Evolutionary conservation across 2,888 invertebrate genomes (phyloP).

Genomic region (Phrixothrix hirtus): DNA sequence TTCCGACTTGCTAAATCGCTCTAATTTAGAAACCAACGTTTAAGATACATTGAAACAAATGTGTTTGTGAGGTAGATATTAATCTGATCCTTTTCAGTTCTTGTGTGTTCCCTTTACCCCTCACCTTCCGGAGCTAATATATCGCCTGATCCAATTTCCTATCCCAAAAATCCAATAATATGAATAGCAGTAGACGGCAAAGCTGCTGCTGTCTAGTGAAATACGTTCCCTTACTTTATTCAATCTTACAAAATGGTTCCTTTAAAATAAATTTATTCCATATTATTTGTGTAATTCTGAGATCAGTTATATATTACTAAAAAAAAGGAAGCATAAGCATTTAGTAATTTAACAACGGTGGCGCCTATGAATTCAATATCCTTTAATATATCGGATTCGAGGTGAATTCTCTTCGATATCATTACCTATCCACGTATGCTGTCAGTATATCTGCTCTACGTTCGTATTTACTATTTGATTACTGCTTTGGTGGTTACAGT

Average conservation of each 20-base stretch:
- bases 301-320: conserved; percentile 3
- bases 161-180: conserved; percentile 37
- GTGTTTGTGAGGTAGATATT: conserved; percentile 48
- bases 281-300: conserved; percentile 13
- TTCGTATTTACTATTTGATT: conserved; percentile 15
- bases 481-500: conserved; percentile 4
- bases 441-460: conserved; percentile 10
- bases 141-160: conserved; percentile 39
- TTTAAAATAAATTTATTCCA: conserved; percentile 29
- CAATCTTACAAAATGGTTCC: conserved; percentile 26
- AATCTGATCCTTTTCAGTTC: conserved; percentile 42
- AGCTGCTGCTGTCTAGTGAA: conserved; percentile 29
- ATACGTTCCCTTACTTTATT: conserved; percentile 27
- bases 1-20: conserved; percentile 2
- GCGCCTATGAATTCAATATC: background rate
- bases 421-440: conserved; percentile 13
- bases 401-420: conserved; percentile 11
- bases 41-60: conserved; percentile 45
- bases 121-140: conserved; percentile 32
- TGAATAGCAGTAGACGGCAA: conserved; percentile 31
- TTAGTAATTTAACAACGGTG: background rate
- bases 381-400: conserved; percentile 5
- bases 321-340: conserved; percentile 4
- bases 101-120: conserved; percentile 25
- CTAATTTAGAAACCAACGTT: background rate